A percentile compares a stretch with the other conserved stretches of the same genome.
Conservation (phyloP, 2,888 invertebrate genomes). For the Drosophila formosana region DNA sequence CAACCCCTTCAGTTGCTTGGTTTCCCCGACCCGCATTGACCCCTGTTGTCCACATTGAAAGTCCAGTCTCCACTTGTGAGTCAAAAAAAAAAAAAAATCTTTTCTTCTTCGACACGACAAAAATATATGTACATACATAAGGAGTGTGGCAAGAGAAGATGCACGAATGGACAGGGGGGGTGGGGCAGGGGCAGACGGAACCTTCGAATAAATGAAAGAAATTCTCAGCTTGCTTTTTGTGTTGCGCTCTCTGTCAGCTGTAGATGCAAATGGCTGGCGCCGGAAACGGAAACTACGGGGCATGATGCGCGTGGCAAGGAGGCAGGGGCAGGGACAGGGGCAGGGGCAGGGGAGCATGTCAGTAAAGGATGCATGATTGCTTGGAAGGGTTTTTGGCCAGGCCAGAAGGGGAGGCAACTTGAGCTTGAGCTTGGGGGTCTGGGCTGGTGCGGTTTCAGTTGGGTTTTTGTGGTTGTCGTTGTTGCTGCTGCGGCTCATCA, state of each 20-base stretch:
- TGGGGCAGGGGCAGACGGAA: slow-evolving; percentile 17
- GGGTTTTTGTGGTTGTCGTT: slow-evolving; percentile 54
- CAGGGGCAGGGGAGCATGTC: slow-evolving; percentile 19
- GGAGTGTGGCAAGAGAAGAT: neutral
- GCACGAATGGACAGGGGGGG: neutral
- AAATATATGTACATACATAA: slow-evolving; percentile 32
- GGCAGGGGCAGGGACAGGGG: neutral
- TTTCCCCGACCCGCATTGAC: neutral
- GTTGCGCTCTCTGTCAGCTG: slow-evolving; percentile 32
- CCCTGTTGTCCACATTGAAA: slow-evolving; percentile 13
- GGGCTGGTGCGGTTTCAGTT: slow-evolving; percentile 26
- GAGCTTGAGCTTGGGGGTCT: neutral
- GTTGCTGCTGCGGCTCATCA: slow-evolving; percentile 65
- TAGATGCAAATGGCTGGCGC: slow-evolving; percentile 78
- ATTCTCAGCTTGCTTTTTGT: slow-evolving; percentile 26
- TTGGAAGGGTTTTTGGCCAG: slow-evolving; percentile 46
- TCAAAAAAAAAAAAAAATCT: slow-evolving; percentile 58
- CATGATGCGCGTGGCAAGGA: slow-evolving; percentile 13
- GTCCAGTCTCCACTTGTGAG: slow-evolving; percentile 67
- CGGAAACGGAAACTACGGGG: slow-evolving; percentile 76
- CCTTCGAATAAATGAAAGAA: slow-evolving; percentile 78
- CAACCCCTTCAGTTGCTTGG: neutral
- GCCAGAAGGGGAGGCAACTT: neutral
- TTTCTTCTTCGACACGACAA: slow-evolving; percentile 72
- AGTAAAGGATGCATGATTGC: slow-evolving; percentile 76